These are phyloP conservation scores for Pycnonotus jocosus DNA, from an alignment of 2,113 vertebrate species.

Conservation along the genomic window DNA sequence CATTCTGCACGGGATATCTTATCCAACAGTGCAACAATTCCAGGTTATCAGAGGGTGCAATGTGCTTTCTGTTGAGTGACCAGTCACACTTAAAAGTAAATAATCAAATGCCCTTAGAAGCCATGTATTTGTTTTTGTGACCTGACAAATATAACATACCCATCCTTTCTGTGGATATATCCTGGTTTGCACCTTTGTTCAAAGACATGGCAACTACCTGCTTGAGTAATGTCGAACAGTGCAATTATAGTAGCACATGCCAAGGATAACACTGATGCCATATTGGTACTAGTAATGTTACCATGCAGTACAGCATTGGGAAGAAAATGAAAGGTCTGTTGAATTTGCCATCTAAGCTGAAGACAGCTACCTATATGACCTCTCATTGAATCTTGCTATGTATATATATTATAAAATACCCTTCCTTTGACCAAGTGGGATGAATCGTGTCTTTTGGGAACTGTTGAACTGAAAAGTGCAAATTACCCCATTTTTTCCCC, in stretches of 20 bases:
- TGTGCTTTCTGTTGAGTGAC: not conserved
- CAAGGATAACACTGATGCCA: not conserved
- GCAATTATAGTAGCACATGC: not conserved
- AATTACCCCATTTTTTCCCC: not conserved
- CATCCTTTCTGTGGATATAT: not conserved
- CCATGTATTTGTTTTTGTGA: not conserved
- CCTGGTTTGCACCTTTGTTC: not conserved
- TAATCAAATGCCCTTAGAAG: not conserved
- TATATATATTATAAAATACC: not conserved
- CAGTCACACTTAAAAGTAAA: not conserved
- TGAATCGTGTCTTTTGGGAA: not conserved
- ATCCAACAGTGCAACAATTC: accelerated
- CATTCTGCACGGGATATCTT: not conserved
- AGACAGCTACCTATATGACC: not conserved
- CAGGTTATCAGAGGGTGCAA: not conserved
- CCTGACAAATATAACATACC: not conserved
- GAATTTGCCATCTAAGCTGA: not conserved
- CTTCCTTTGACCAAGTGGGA: not conserved
- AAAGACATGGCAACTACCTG: not conserved
- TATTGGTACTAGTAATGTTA: not conserved
- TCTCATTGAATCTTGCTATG: not conserved
- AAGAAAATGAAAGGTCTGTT: not conserved
- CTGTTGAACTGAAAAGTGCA: not conserved
- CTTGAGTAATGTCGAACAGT: not conserved
- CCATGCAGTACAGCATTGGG: not conserved